Base-by-base conservation (phyloP, 2,113 vertebrate genomes). In the Verasper variegatus region DNA sequence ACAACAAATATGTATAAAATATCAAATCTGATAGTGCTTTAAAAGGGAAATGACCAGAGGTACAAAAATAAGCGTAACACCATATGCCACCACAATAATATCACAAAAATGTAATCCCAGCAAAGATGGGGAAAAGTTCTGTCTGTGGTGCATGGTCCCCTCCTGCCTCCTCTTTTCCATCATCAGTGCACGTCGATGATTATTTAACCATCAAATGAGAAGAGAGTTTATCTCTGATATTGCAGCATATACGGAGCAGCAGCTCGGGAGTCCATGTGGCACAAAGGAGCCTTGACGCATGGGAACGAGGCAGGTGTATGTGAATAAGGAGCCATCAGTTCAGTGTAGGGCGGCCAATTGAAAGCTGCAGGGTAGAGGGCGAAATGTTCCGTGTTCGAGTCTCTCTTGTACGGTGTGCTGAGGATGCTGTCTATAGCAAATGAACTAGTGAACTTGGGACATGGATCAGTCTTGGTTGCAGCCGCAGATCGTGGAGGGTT, bases 391-490 rank as follows among this genome's bases (percentile, higher is more conserved):
- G 0, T 35, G 14, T 49, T 49, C 10, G 83, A 88, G 76, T 93
- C 92, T 73, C 86, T 91, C 72, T 93, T 95, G 83, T 95, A 97
- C 0, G 97, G 96, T n/a, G 91, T 94, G 88, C 96, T 96, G 78
- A 98, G 94, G 91, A 98, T 96, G 93, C 94, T 98, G 78, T 98
- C 97, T 75, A 98, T 98, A 31, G 97, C 95, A 55, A 98, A 98
- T 2, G 97, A 95, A 71, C 97, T 97, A 35, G 95, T 95, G 70
- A 98, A 98, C 86, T 96, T 97, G 72, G 91, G 68, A 12, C 76
- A 62, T 2, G 90, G n/a, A 0, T 85, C 78, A 15, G 74, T 65
- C 26, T 56, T 70, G 12, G 72, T 20, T 24, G 27, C 60, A 5
- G 66, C 47, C 0, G 68, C 37, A 3, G 78, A 3, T 66, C 74